phyloP scores from a whole-genome alignment of 2,797 vertebrate genomes.

The Valencia hispanica region DNA sequence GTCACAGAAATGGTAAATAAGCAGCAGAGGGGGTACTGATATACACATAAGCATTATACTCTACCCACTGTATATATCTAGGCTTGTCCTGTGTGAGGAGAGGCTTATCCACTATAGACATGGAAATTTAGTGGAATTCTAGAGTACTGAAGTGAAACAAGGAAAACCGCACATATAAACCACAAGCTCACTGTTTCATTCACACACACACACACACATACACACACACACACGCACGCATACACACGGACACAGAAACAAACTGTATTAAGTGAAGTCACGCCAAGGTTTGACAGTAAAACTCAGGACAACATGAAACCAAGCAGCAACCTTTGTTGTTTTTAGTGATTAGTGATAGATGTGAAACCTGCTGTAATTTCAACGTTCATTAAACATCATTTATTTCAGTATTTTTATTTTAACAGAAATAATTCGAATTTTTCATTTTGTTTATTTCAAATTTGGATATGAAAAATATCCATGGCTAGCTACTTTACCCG shows the following conservation, averaged over 20 bases:
- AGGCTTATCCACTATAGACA: conserved; percentile 28
- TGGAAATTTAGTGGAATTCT: conserved; percentile 11
- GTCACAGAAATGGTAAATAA: conserved; percentile 72
- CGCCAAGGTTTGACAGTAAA: background rate
- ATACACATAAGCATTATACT: conserved; percentile 2
- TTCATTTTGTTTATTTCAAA: background rate
- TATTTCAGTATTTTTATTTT: background rate
- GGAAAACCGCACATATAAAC: background rate
- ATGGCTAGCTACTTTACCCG: background rate
- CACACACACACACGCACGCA: background rate
- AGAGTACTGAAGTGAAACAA: conserved; percentile 3
- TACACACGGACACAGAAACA: too few relatives aligned
- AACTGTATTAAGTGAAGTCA: background rate
- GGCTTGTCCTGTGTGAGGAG: conserved; percentile 6
- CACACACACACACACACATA: background rate
- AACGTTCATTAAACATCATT: background rate
- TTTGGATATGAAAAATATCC: background rate
- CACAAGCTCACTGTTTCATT: background rate
- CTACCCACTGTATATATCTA: conserved; percentile 1
- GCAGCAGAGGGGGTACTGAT: conserved; percentile 58
- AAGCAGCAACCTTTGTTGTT: background rate
- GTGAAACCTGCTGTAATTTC: background rate
- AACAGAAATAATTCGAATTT: background rate
- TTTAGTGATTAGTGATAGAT: background rate
- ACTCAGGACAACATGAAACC: background rate